Base-by-base conservation (phyloP, 2,888 invertebrate species). In the Cosmopolites sordidus region DNA sequence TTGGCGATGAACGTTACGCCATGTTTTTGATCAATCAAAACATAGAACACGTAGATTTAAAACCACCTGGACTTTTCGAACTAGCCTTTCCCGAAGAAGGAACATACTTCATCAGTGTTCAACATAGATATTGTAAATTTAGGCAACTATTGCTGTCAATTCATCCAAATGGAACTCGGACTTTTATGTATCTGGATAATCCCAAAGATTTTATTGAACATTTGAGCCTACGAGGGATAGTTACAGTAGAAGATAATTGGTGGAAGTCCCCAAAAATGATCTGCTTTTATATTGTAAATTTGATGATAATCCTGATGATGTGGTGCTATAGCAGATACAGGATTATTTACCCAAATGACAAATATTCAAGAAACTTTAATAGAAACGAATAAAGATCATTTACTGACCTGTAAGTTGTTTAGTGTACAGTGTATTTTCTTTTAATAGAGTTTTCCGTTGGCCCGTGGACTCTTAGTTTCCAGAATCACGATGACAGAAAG, bases 111-210 rank as follows among this genome's bases (percentile, higher is more conserved):
- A 47, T 47, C 9, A 40, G 5, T 11, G 16, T 40, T 29, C 1
- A 16, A 3, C 47, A 47, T 40, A 39, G 37, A 2, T 29, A 27
- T 6, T 47, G 47, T 16, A 16, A 5, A 16, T 40, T 40, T 40
- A 40, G 11, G 17, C 40, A 40, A 16, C 9, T 40, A 6, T 15
- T 16, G 15, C 6, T 40, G 17, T 15, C 3, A 5, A 16, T 16
- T 40, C 2, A 16, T 3, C 16, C 40, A 4, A 15, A 16, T 16
- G 47, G 40, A 9, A 27, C 2, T 5, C 18, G 39, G 1, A 4
- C 6, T 1, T 47, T 18, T 38, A 1, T 1, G 5, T 40, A 16
- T 15, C n/a, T 18, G 1, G 29, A 47, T 16, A 6, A 47, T 14
- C 22, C 16, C 6, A 15, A 12, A 39, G 9, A 2, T 2, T 40